Percentiles rank a stretch among this genome's conserved stretches.
These are phyloP conservation scores for Oryzias celebensis DNA, from an alignment of 2,113 vertebrate genomes.

Conservation along the genomic window DNA sequence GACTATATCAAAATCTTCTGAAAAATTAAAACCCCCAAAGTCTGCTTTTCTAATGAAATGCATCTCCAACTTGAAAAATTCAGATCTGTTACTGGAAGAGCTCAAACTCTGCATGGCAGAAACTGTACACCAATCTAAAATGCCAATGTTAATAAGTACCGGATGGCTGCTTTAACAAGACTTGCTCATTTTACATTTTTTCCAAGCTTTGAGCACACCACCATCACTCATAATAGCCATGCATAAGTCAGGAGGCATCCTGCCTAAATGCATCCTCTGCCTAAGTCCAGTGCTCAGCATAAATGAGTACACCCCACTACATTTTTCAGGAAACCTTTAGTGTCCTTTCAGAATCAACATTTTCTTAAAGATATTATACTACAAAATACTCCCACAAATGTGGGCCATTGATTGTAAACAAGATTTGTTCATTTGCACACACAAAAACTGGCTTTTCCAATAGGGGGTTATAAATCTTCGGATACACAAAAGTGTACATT, in stretches of 20 bases:
- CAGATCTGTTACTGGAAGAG: conserved; percentile 28
- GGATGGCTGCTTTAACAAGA: conserved; percentile 50
- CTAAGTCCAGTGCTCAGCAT: no score
- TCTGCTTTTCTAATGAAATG: conserved; percentile 39
- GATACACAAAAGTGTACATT: no score
- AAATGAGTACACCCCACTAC: no score
- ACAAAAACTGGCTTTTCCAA: no score
- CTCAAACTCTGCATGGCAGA: conserved; percentile 41
- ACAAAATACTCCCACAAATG: no score
- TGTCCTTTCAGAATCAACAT: no score
- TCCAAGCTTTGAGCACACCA: conserved; percentile 40
- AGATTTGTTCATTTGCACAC: no score
- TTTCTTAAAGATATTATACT: no score
- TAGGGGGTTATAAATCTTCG: no score
- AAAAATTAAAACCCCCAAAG: conserved; percentile 40
- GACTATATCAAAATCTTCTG: neutral
- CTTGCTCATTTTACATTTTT: conserved; percentile 58
- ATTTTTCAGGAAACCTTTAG: no score
- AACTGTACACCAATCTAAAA: conserved; percentile 38
- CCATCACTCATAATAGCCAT: conserved; percentile 34
- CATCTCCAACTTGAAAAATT: conserved; percentile 33
- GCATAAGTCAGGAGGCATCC: conserved; percentile 44
- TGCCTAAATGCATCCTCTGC: conserved; percentile 10
- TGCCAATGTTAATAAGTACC: conserved; percentile 37
- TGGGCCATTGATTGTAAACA: no score